These are phyloP conservation scores for Drosophila tripunctata DNA, from an alignment of 2,888 invertebrate species.

Conservation along the genomic window DNA sequence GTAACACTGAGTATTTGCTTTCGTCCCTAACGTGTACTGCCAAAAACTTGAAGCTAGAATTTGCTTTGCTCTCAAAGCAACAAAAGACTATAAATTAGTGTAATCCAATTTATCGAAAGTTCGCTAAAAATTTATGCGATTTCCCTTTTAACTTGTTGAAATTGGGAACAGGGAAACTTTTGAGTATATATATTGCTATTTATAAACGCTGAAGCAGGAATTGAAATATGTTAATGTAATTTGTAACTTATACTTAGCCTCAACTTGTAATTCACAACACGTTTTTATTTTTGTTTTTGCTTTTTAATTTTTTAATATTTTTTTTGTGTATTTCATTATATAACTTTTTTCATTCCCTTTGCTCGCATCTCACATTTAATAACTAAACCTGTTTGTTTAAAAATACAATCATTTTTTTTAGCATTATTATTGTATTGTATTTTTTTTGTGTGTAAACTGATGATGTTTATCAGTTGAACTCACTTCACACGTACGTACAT, in stretches of 20 bases:
- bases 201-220: conserved; percentile 2
- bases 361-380: background rate
- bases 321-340: conserved; percentile 4
- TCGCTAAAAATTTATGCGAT: background rate
- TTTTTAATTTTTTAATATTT: conserved; percentile 7
- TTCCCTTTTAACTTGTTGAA: background rate
- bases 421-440: too few relatives aligned
- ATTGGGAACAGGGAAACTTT: conserved; percentile 7
- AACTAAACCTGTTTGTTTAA: conserved; percentile 15
- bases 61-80: too few relatives aligned
- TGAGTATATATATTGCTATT: background rate
- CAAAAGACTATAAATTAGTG: too few relatives aligned
- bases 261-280: conserved; percentile 1
- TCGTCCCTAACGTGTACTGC: too few relatives aligned
- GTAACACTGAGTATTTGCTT: too few relatives aligned
- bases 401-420: conserved; percentile 4
- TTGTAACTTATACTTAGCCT: conserved; percentile 4
- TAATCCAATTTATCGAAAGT: background rate
- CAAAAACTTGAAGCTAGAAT: too few relatives aligned
- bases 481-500: conserved; percentile 8
- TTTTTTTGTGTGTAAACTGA: background rate
- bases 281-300: background rate
- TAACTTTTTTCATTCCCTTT: background rate
- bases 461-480: conserved; percentile 5
- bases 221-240: conserved; percentile 14